These are phyloP conservation scores for Pseudolaguvia tuberculata DNA, from an alignment of 2,113 vertebrate genomes.

Conservation along the genomic window DNA sequence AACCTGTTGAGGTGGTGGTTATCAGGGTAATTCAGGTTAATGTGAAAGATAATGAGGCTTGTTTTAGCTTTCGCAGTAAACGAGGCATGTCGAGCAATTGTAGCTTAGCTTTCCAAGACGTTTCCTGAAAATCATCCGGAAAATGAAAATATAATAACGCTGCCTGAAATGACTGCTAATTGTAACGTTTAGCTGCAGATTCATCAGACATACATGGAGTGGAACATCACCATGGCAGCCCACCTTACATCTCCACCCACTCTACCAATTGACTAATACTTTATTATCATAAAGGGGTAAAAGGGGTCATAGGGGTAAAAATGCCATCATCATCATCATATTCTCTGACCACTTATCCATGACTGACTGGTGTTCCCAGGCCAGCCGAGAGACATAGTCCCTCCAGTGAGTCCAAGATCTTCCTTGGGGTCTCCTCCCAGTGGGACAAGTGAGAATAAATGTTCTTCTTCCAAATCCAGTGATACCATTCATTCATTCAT, in stretches of 20 bases:
- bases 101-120: background rate
- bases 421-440: no score
- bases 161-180: background rate
- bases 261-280: background rate
- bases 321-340: background rate
- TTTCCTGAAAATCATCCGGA: background rate
- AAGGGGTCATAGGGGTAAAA: background rate
- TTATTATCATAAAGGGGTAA: background rate
- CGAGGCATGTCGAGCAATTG: background rate
- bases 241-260: background rate
- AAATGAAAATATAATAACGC: background rate
- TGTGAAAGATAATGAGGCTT: conserved; percentile 28
- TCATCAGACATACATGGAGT: background rate
- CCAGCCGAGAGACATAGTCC: no score
- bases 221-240: background rate
- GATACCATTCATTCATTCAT: no score
- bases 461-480: no score
- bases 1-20: conserved; percentile 11
- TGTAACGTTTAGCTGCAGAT: background rate
- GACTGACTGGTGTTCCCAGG: no score
- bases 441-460: no score
- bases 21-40: conserved; percentile 3
- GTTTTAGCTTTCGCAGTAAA: conserved; percentile 5
- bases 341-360: no score
- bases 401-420: no score